A percentile compares a stretch with the other conserved stretches of the same genome.
These are phyloP conservation scores for Eira barbara DNA, from an alignment of 2,113 vertebrate genomes.

Conservation along the genomic window DNA sequence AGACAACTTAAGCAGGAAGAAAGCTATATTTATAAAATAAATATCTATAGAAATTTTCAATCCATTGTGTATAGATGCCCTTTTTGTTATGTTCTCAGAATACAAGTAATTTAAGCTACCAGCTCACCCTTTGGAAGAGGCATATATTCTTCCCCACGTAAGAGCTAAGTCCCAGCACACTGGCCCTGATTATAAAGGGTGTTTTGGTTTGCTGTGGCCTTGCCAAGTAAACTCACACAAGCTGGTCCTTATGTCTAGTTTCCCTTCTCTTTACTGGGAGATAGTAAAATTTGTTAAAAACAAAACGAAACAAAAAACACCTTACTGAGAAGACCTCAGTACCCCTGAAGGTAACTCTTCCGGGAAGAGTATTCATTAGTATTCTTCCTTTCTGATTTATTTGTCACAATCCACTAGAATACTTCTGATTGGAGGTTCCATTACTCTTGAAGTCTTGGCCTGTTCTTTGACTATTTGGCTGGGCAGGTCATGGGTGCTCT, in stretches of 20 bases:
- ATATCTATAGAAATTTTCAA: not conserved
- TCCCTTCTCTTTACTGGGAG: not conserved
- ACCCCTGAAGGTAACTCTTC: not conserved
- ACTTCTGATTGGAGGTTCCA: slow-evolving; percentile 49
- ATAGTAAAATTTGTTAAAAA: not conserved
- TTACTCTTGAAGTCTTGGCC: not conserved
- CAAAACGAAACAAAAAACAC: not conserved
- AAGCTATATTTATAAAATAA: not conserved
- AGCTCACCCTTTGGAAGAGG: not conserved
- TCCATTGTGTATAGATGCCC: not conserved
- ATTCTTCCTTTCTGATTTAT: slow-evolving; percentile 22
- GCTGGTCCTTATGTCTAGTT: not conserved
- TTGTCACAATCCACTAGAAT: slow-evolving; percentile 69
- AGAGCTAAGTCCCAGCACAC: not conserved
- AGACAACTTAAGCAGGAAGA: not conserved
- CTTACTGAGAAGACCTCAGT: not conserved
- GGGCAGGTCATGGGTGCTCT: not conserved
- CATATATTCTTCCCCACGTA: not conserved
- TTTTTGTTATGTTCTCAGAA: not conserved
- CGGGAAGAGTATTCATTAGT: not conserved
- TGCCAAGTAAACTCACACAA: not conserved
- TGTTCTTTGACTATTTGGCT: slow-evolving; percentile 27
- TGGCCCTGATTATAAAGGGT: not conserved
- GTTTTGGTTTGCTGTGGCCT: not conserved
- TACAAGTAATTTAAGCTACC: not conserved